Evolutionary conservation across 2,888 invertebrate genomes (phyloP).

Genomic region (Tetheella fluctuosa): DNA sequence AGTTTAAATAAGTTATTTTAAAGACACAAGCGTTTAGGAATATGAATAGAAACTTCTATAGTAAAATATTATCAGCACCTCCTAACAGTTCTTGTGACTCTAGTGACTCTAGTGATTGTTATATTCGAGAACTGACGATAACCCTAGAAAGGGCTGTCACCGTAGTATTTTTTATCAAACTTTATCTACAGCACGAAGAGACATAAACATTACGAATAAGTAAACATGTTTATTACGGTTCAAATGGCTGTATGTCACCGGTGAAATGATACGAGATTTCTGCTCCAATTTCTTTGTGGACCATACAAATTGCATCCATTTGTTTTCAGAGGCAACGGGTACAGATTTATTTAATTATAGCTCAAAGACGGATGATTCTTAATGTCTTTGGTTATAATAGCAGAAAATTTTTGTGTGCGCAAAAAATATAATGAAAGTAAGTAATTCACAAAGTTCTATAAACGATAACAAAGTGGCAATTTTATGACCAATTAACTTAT

Average conservation of each 20-base stretch:
- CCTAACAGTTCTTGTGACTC: too few relatives aligned
- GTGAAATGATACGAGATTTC: background rate
- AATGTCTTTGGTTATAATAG: background rate
- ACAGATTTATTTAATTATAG: background rate
- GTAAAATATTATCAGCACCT: too few relatives aligned
- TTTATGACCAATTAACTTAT: background rate
- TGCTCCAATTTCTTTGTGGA: background rate
- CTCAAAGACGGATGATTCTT: background rate
- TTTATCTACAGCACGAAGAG: too few relatives aligned
- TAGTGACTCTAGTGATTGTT: too few relatives aligned
- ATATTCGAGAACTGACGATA: too few relatives aligned
- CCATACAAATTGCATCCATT: background rate
- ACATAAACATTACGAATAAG: too few relatives aligned
- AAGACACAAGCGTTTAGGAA: too few relatives aligned
- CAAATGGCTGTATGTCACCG: background rate
- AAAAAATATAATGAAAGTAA: background rate
- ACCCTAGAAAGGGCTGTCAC: too few relatives aligned
- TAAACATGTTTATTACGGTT: background rate
- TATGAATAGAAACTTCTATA: too few relatives aligned
- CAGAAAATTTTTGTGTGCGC: background rate
- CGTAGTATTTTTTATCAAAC: too few relatives aligned
- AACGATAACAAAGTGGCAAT: background rate
- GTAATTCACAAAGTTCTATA: background rate
- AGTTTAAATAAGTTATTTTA: too few relatives aligned
- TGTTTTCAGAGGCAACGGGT: conserved; percentile 5